Conservation (phyloP, 2,888 invertebrate genomes). For the Chironomus riparius region DNA sequence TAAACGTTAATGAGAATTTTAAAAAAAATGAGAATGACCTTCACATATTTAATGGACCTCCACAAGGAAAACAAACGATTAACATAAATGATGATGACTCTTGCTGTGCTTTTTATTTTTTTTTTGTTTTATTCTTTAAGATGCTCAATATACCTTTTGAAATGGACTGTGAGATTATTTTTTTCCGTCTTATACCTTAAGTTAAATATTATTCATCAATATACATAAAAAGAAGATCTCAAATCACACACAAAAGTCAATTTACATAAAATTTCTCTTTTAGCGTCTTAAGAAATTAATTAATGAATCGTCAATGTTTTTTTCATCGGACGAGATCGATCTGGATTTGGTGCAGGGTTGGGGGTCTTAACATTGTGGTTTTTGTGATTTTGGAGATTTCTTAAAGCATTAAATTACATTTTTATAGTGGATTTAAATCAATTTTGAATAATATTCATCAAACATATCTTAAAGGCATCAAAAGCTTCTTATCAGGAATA, state of each 20-base stretch:
- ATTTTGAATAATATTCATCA: too few relatives aligned
- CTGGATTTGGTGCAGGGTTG: too few relatives aligned
- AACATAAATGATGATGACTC: conserved; percentile 4
- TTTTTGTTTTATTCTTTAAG: not conserved
- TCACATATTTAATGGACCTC: conserved; percentile 3
- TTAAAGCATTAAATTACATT: too few relatives aligned
- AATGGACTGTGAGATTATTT: not conserved
- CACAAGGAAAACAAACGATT: conserved; percentile 3
- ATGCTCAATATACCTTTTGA: not conserved
- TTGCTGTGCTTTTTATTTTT: not conserved
- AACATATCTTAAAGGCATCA: too few relatives aligned
- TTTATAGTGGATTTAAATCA: too few relatives aligned
- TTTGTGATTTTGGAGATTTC: too few relatives aligned
- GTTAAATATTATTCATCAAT: too few relatives aligned
- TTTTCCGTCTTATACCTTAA: not conserved
- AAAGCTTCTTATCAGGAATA: too few relatives aligned
- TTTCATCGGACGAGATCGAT: not conserved
- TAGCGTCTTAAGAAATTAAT: conserved; percentile 26
- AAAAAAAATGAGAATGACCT: not conserved
- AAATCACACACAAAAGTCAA: not conserved
- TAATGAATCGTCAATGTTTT: conserved; percentile 1
- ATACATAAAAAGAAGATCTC: not conserved
- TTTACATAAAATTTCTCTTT: conserved; percentile 27
- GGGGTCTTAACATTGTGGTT: too few relatives aligned
- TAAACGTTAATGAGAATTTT: not conserved